Evolutionary conservation across 1,140 invertebrate species (phyloP), one percentile per base, ranked within the genome.

Genomic region (Drosophila nikananu): DNA sequence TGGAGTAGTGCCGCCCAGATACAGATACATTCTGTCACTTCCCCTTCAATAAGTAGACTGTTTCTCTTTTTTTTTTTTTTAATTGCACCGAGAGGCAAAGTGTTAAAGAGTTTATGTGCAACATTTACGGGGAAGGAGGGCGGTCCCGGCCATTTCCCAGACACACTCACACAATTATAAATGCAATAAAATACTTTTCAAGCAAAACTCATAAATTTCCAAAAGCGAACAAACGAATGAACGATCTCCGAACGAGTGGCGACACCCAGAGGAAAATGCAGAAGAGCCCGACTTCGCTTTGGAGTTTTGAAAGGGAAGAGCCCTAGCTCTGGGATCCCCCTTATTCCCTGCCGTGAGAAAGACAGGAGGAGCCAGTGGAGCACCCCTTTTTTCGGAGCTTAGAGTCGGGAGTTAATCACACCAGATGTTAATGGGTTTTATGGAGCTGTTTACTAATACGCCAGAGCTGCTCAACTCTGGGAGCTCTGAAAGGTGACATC

Each of bases 51-150:
- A 87, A 90, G 84, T 87, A 81, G 84, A 90, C 71, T 39, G 54
- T 37, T 37, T 10, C 17, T n/a, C 7, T 48, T 62, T 59, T 42
- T 44, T 80, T 81, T 68, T 23, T 32, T 81, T 81, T 92, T 91
- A 91, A 91, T 92, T 91, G 90, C 90, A 89, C 78, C 78, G 74
- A 81, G 84, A 87, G 79, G 79, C 80, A 84, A 89, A 91, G 90
- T 91, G 90, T 92, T 91, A 91, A 91, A 91, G 84, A 91, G 89
- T 91, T 91, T 91, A 92, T 92, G 90, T 92, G 89, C 90, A 86
- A 83, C 90, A 92, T 91, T 91, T 90, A 89, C 77, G 66, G 67
- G 49, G 19, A 35, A 30, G 46, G 54, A 58, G 60, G 44, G 17
- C 35, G 60, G 44, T 13, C 35, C 51, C 10, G 17, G 15, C 77